A percentile compares a stretch with the other conserved stretches of the same genome.
Conservation (phyloP, 2,797 vertebrate species). For the Anomalospiza imberbis region DNA sequence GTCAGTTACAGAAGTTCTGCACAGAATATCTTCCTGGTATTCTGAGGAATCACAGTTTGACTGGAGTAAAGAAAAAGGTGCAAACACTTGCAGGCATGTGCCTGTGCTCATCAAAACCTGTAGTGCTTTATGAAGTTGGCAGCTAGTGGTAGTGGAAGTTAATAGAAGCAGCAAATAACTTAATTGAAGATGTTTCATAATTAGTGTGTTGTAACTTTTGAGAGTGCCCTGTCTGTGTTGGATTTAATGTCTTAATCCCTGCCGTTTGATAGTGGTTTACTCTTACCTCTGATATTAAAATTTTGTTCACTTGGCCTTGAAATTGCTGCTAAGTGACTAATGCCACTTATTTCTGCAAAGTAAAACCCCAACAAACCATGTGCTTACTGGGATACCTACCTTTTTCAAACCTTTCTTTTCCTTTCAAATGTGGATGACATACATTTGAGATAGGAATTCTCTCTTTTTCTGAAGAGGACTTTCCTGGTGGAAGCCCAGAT, state of each 20-base stretch:
- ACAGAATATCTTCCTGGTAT: neutral
- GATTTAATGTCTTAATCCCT: slow-evolving; percentile 49
- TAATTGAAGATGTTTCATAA: slow-evolving; percentile 64
- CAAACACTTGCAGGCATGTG: neutral
- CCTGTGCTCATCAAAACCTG: slow-evolving; percentile 5
- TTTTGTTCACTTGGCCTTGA: neutral
- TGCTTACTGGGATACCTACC: neutral
- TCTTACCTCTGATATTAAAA: neutral
- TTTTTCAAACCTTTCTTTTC: neutral
- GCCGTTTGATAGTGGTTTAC: slow-evolving; percentile 33
- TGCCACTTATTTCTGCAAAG: neutral
- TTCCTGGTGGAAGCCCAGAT: neutral
- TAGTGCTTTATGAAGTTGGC: slow-evolving; percentile 27
- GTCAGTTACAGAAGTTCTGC: neutral
- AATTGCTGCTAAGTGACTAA: neutral
- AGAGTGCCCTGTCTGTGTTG: slow-evolving; percentile 9
- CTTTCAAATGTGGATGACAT: neutral
- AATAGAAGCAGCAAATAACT: slow-evolving; percentile 60
- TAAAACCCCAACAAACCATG: neutral
- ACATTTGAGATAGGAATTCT: neutral
- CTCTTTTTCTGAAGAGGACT: neutral
- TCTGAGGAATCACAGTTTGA: neutral
- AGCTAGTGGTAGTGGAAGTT: slow-evolving; percentile 47
- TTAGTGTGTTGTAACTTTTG: slow-evolving; percentile 50
- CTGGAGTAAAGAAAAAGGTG: neutral